Conservation (phyloP, 2,888 invertebrate genomes). For the Melanostoma scalare region DNA sequence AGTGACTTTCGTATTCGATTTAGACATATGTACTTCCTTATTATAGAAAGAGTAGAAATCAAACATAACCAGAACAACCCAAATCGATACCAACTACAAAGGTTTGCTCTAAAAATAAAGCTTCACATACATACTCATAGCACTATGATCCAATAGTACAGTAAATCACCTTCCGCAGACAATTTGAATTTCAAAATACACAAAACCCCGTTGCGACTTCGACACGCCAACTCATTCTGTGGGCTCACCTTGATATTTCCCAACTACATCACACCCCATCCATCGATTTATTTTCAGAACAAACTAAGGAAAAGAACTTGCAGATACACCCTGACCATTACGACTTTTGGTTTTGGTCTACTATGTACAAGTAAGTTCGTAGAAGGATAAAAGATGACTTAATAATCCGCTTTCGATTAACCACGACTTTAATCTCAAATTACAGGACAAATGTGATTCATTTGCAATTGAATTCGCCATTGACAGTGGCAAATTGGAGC, state of each 20-base stretch:
- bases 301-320: neutral
- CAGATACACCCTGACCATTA: slow-evolving; percentile 16
- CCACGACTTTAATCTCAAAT: slow-evolving; percentile 42
- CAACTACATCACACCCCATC: neutral
- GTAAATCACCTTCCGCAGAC: slow-evolving; percentile 52
- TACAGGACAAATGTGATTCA: slow-evolving; percentile 52
- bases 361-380: neutral
- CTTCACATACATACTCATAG: neutral
- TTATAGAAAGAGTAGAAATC: too few species aligned
- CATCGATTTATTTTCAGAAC: slow-evolving; percentile 57
- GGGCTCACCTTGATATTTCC: neutral
- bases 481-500: slow-evolving; percentile 41
- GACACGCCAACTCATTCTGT: slow-evolving; percentile 48
- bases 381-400: slow-evolving; percentile 18
- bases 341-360: neutral
- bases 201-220: slow-evolving; percentile 36
- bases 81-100: slow-evolving; percentile 38
- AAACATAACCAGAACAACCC: neutral
- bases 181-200: slow-evolving; percentile 65
- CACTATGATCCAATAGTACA: slow-evolving; percentile 10
- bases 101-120: slow-evolving; percentile 32
- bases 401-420: slow-evolving; percentile 53
- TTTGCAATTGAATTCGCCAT: slow-evolving; percentile 26
- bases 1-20: too few species aligned
- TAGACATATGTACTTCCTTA: too few species aligned